Evolutionary conservation across 2,797 vertebrate genomes (phyloP).

Genomic region (Falco cherrug): DNA sequence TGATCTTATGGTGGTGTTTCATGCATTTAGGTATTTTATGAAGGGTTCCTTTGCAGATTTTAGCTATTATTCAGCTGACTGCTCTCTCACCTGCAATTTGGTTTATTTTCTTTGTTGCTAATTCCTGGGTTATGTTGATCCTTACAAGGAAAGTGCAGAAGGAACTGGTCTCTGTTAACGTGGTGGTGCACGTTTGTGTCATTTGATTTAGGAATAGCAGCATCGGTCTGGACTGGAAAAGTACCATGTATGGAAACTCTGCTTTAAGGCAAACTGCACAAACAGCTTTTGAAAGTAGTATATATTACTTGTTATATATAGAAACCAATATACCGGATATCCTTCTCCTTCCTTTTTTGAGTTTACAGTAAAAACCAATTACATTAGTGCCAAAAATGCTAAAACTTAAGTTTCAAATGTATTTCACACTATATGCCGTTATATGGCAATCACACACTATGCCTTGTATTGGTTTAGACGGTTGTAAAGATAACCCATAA

Average conservation of each 20-base stretch:
- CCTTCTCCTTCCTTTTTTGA: background rate
- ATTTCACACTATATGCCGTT: background rate
- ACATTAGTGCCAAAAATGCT: background rate
- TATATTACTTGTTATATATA: background rate
- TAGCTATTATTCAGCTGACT: background rate
- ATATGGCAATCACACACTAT: background rate
- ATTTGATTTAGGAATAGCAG: background rate
- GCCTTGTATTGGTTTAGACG: background rate
- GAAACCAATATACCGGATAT: background rate
- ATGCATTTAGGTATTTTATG: background rate
- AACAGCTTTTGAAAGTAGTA: background rate
- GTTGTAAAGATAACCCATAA: background rate
- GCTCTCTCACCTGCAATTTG: background rate
- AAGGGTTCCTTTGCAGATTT: background rate
- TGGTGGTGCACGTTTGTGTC: rapidly evolving
- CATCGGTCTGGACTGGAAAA: background rate
- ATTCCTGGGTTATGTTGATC: background rate
- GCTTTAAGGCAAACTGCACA: background rate
- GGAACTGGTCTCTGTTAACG: background rate
- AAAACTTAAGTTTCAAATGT: background rate
- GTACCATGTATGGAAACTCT: background rate
- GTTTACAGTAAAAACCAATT: background rate
- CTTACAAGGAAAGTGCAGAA: background rate
- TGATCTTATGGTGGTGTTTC: background rate
- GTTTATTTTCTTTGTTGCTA: background rate